phyloP scores from a whole-genome alignment of 1,140 invertebrate species.

The Zophobas morio region DNA sequence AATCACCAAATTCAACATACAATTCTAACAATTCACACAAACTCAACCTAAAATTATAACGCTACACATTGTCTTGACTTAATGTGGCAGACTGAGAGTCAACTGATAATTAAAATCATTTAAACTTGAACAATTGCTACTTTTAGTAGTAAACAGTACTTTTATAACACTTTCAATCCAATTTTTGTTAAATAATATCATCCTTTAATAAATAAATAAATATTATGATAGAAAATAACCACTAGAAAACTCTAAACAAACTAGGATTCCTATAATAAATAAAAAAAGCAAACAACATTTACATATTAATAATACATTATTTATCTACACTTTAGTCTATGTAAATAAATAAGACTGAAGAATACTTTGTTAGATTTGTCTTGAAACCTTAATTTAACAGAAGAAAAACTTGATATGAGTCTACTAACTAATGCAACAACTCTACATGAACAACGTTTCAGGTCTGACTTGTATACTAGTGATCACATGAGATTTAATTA shows the following conservation, averaged over 20 bases:
- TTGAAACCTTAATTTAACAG: slow-evolving; percentile 58
- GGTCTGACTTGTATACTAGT: slow-evolving; percentile 35
- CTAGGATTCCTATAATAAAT: slow-evolving; percentile 49
- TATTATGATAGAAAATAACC: slow-evolving; percentile 45
- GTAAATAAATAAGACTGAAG: slow-evolving; percentile 40
- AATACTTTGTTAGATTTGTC: slow-evolving; percentile 38
- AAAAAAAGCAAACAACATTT: slow-evolving; percentile 56
- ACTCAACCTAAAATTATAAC: slow-evolving; percentile 59
- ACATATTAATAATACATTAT: slow-evolving; percentile 53
- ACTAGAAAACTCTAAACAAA: slow-evolving; percentile 47
- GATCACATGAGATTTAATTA: slow-evolving; percentile 26
- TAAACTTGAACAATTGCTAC: slow-evolving; percentile 52
- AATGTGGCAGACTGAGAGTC: slow-evolving; percentile 21
- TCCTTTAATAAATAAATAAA: slow-evolving; percentile 42
- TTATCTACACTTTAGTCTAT: slow-evolving; percentile 41
- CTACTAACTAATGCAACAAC: slow-evolving; percentile 20
- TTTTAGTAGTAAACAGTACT: slow-evolving; percentile 47
- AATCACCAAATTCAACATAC: slow-evolving; percentile 65
- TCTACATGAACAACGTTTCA: slow-evolving; percentile 11
- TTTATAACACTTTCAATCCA: slow-evolving; percentile 51
- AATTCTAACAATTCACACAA: slow-evolving; percentile 63
- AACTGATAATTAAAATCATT: slow-evolving; percentile 56
- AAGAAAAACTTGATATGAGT: slow-evolving; percentile 33
- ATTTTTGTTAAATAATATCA: slow-evolving; percentile 46
- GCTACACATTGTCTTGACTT: slow-evolving; percentile 49